These are phyloP conservation scores for Onychostoma macrolepis DNA, from an alignment of 2,113 vertebrate genomes.

Conservation along the genomic window DNA sequence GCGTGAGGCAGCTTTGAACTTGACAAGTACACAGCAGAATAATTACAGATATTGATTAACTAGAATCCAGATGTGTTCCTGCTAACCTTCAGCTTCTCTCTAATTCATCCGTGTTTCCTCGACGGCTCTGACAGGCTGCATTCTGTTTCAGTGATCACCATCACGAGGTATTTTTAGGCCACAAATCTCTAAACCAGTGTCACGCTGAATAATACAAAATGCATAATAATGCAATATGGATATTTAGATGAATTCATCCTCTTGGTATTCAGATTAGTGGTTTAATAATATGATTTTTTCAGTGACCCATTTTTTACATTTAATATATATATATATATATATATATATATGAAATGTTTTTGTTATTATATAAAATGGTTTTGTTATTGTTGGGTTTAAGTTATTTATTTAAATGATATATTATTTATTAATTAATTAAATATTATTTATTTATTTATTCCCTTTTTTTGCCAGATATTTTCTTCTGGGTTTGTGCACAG, in stretches of 20 bases:
- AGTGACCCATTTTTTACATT: too few species aligned
- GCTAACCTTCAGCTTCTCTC: background rate
- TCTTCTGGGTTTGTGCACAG: too few species aligned
- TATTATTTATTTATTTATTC: too few species aligned
- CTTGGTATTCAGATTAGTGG: too few species aligned
- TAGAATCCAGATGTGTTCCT: background rate
- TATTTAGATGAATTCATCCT: background rate
- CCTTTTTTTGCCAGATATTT: too few species aligned
- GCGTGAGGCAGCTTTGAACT: background rate
- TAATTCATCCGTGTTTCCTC: background rate
- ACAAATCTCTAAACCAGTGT: background rate
- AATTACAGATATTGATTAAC: conserved; percentile 34
- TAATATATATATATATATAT: too few species aligned
- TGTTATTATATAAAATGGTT: too few species aligned
- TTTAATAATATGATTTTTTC: too few species aligned
- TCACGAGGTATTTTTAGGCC: background rate
- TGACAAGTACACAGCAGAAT: conserved; percentile 20
- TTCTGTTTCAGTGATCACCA: background rate
- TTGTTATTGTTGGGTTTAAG: too few species aligned
- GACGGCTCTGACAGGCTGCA: background rate
- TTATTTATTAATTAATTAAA: too few species aligned
- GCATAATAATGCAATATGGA: background rate
- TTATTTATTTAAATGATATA: too few species aligned
- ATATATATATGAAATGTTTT: too few species aligned
- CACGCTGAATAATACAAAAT: background rate